Base-by-base conservation (phyloP, 1,140 invertebrate genomes). In the Zophobas morio region DNA sequence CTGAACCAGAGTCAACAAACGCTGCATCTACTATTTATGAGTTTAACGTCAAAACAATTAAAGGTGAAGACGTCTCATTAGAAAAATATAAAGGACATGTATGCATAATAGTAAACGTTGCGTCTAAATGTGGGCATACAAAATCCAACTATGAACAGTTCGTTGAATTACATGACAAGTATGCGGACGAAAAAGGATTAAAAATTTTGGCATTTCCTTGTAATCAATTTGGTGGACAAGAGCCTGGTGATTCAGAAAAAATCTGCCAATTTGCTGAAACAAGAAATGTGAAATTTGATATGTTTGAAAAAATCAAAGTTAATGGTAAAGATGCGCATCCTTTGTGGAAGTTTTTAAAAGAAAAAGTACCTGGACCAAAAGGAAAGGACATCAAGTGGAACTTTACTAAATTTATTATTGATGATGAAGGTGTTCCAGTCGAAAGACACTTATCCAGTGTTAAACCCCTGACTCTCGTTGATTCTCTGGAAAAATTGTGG, bases 371-470 rank as follows among this genome's bases (percentile, higher is more conserved):
- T n/a, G 51, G 73, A 32, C 54, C 73, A 34, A 75, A 75, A 34
- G 73, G 73, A 2, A 75, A 75, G 34, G 54, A 60, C 4, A 96
- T 98, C 79, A 98, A 98, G 84, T 99, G 97, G 97, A 99, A 99
- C 86, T 99, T 98, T 81, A 95, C 95, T 1, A 99, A 99, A 85
- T 99, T 99, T 85, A 89, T 99, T 42, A 88, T 98, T 36, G 90
- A 98, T 85, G 94, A 92, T 84, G 87, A 97, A 51, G 97, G 97
- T 1, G 86, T 93, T 40, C 94, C 95, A 0, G 91, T 98, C 0
- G 92, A 93, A 79, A 89, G 96, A 83, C 94, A 94, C 86, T 91
- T 89, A 2, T 94, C 96, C 0, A 91, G 89, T 56, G 90, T 89
- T 0, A 90, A 94, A 81, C 96, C 96, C 0, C 85, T 89, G 71